Conservation (phyloP, 2,113 vertebrate genomes). For the Castor canadensis region DNA sequence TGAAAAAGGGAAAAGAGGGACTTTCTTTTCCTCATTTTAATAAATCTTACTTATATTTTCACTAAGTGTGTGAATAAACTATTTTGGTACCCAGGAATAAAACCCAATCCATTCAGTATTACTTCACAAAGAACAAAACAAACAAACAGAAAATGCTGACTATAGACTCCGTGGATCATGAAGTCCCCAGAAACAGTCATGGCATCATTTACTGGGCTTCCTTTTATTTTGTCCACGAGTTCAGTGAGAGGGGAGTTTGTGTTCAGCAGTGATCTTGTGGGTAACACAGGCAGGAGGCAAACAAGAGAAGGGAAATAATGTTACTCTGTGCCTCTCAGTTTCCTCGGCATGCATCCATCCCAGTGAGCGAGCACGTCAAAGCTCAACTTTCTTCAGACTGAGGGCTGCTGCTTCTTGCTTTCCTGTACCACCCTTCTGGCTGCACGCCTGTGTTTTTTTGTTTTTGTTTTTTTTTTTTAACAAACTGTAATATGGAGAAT, state of each 20-base stretch:
- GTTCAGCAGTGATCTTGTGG: constrained; percentile 43
- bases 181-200: constrained; percentile 5
- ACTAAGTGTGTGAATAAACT: neutral
- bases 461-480: neutral
- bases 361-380: constrained; percentile 67
- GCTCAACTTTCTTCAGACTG: constrained; percentile 72
- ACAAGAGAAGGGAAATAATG: constrained; percentile 33
- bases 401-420: constrained; percentile 63
- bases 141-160: neutral
- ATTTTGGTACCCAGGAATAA: neutral
- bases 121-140: constrained; percentile 47
- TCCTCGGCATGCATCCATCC: constrained; percentile 73
- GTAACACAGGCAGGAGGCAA: constrained; percentile 49
- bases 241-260: neutral
- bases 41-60: neutral
- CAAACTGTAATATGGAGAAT: neutral
- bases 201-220: constrained; percentile 5
- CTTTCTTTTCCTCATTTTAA: neutral
- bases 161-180: neutral
- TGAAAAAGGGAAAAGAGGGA: neutral
- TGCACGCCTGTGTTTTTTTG: neutral
- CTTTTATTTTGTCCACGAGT: neutral
- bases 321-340: constrained; percentile 67
- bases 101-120: neutral
- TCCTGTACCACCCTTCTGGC: constrained; percentile 40